A percentile compares a stretch with the other conserved stretches of the same genome.
These are phyloP conservation scores for Caenorhabditis briggsae DNA, from an alignment of 1,140 invertebrate species.

Conservation along the genomic window DNA sequence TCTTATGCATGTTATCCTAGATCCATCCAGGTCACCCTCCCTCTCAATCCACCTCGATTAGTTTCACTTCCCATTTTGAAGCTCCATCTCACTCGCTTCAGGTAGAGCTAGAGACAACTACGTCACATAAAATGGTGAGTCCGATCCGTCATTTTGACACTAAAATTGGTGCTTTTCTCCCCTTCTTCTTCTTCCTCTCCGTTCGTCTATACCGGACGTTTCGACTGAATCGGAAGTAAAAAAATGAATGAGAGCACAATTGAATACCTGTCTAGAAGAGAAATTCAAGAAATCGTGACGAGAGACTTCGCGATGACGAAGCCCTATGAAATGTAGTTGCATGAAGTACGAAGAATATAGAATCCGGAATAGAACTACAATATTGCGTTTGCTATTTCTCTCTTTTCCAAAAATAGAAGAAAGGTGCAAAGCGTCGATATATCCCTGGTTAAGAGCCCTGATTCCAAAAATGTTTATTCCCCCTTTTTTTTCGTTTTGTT, in stretches of 20 bases:
- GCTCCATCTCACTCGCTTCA: not conserved
- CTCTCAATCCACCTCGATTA: not conserved
- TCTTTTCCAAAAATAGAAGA: not conserved
- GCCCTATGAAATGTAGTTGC: not conserved
- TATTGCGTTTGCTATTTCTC: not conserved
- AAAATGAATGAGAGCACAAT: conserved; percentile 26
- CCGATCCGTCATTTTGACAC: conserved; percentile 36
- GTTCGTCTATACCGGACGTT: not conserved
- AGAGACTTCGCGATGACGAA: not conserved
- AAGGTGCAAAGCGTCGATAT: conserved; percentile 8
- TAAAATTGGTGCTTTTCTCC: conserved; percentile 32
- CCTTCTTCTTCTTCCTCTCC: not conserved
- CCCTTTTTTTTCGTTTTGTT: not conserved
- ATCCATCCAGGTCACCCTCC: conserved; percentile 35
- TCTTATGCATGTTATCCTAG: conserved; percentile 32
- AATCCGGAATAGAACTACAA: not conserved
- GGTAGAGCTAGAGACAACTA: not conserved
- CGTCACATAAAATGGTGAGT: conserved; percentile 38
- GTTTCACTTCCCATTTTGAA: conserved; percentile 33
- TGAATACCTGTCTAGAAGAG: conserved; percentile 3
- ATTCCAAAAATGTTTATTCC: not conserved
- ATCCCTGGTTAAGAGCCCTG: not conserved
- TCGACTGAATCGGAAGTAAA: not conserved
- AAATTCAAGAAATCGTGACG: not conserved
- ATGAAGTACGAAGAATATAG: not conserved